phyloP scores from a whole-genome alignment of 2,113 vertebrate species.

The Sylvilagus bachmani region DNA sequence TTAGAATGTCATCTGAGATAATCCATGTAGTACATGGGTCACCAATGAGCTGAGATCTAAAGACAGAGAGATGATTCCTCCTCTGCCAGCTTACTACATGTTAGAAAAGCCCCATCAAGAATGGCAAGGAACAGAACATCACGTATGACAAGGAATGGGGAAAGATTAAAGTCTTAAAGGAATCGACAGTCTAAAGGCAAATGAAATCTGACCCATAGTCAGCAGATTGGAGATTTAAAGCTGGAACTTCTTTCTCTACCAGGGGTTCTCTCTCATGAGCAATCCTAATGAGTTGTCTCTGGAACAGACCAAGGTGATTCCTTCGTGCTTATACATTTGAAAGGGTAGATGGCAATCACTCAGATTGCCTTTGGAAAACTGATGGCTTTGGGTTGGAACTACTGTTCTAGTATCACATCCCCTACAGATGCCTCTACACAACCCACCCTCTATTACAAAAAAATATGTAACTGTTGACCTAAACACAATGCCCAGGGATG shows the following conservation, averaged over 20 bases:
- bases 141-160: neutral
- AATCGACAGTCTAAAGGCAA: constrained; percentile 14
- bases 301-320: neutral
- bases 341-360: neutral
- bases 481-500: neutral
- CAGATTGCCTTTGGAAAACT: neutral
- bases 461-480: constrained; percentile 70
- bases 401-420: neutral
- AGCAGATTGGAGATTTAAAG: constrained; percentile 36
- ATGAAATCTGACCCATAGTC: neutral
- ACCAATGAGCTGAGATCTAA: constrained; percentile 73
- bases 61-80: constrained; percentile 54
- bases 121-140: neutral
- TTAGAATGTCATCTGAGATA: constrained; percentile 42
- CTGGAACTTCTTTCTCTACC: neutral
- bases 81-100: constrained; percentile 12
- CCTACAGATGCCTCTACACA: neutral
- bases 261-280: neutral
- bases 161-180: constrained; percentile 12
- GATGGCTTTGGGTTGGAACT: neutral
- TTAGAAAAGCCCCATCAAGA: constrained; percentile 22
- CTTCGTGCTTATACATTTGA: neutral
- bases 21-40: constrained; percentile 45
- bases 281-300: neutral
- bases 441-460: constrained; percentile 70